Base-by-base conservation (phyloP, 37 sponge, comb jelly and placozoan species). In the Petrosia ficiformis region DNA sequence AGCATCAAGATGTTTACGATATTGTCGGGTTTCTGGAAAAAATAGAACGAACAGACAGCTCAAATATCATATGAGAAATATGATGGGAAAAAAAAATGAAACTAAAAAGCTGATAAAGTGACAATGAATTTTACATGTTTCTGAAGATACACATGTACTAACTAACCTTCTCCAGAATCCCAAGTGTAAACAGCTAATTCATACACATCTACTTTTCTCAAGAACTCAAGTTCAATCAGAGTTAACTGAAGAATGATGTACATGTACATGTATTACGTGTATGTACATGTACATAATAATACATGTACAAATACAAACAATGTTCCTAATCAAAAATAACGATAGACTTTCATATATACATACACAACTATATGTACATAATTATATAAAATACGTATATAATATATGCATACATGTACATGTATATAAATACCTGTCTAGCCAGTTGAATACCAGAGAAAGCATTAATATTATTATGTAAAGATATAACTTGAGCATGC, bases 1-100 rank as follows among this genome's bases (percentile, higher is more conserved):
- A 0, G 82, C 89, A 82, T 93, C 89, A n/a, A 93, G 54, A 71
- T 93, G 84, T 44, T 68, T 81, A 57, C 90, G 65, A 57, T 70
- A 89, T 22, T 61, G 82, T 57, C 77, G 77, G 44, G 70, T 68
- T 21, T 39, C 88, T 79, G 36, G 44, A 28, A 33, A 66, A 6
- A 42, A 40, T n/a, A 32, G 28, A 29, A 42, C 5, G 22, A 65
- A 31, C 41, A 77, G 40, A 67, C n/a, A n/a, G n/a, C n/a, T n/a
- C n/a, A n/a, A n/a, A n/a, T n/a, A n/a, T n/a, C n/a, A 14, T 14
- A 48, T 48, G 54, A 48, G 14, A 48, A 48, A 48, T 48, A 19
- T 19, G n/a, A 67, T 68, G 41, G 31, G 44, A 61, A 61, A 37
- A 44, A 44, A 38, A 31, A 48, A 44, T 8, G 21, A 72, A 29